Percentiles rank a stretch among this genome's conserved stretches.
phyloP scores from a whole-genome alignment of 2,888 invertebrate genomes.

The Cataglyphis albicans region DNA sequence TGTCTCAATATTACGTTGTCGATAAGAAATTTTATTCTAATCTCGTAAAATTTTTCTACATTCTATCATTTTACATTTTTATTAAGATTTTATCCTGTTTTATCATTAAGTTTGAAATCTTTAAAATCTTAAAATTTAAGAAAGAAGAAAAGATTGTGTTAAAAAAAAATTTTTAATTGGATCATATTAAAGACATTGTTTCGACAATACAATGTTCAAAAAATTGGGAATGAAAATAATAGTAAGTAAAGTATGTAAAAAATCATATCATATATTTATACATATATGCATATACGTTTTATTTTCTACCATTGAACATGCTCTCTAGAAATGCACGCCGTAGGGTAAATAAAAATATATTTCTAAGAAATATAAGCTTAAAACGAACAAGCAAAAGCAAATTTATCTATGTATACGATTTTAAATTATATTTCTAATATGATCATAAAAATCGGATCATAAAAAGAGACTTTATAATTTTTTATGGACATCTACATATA shows the following conservation, averaged over 20 bases:
- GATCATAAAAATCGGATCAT: background rate
- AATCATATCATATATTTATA: slow-evolving; percentile 54
- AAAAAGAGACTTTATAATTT: slow-evolving; percentile 7
- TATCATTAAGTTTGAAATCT: slow-evolving; percentile 6
- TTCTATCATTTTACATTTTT: slow-evolving; percentile 4
- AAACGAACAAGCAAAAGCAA: background rate
- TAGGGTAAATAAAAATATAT: slow-evolving; percentile 26
- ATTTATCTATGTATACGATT: slow-evolving; percentile 1
- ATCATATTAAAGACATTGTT: background rate
- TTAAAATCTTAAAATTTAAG: background rate
- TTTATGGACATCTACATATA: background rate
- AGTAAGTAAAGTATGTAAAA: slow-evolving; percentile 15
- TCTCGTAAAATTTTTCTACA: background rate
- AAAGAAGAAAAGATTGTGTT: background rate
- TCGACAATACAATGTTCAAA: background rate
- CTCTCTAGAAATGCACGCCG: slow-evolving; percentile 34
- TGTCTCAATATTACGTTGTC: slow-evolving; percentile 3
- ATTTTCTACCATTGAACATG: slow-evolving; percentile 47
- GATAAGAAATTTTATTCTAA: background rate
- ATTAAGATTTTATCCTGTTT: background rate
- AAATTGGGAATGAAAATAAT: slow-evolving; percentile 35
- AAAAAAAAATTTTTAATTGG: background rate
- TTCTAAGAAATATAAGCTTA: background rate
- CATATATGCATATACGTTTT: slow-evolving; percentile 26
- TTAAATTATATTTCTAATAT: slow-evolving; percentile 3